Percentiles rank a stretch among this genome's conserved stretches.
These are phyloP conservation scores for Albula glossodonta DNA, from an alignment of 2,113 vertebrate species.

Conservation along the genomic window DNA sequence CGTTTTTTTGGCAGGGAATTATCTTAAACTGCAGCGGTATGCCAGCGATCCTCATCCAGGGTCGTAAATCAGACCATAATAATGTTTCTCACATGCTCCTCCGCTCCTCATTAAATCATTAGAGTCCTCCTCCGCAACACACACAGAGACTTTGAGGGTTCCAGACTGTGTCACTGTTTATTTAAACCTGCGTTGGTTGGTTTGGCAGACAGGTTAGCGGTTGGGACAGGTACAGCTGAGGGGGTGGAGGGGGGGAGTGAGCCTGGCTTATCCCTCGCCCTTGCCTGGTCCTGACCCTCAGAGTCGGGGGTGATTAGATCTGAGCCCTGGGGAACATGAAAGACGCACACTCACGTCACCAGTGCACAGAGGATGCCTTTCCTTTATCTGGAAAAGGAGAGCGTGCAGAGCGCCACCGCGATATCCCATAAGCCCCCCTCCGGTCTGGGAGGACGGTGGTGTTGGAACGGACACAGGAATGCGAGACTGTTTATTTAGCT, in stretches of 20 bases:
- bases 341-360: too few relatives aligned
- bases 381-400: too few relatives aligned
- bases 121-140: background rate
- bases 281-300: too few relatives aligned
- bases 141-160: background rate
- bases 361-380: too few relatives aligned
- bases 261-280: too few relatives aligned
- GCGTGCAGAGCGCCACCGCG: too few relatives aligned
- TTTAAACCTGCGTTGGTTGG: background rate
- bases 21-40: background rate
- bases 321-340: too few relatives aligned
- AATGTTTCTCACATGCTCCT: slow-evolving; percentile 3
- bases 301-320: too few relatives aligned
- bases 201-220: background rate
- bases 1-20: background rate
- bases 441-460: background rate
- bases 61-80: background rate
- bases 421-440: too few relatives aligned
- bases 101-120: slow-evolving; percentile 3
- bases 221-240: too few relatives aligned
- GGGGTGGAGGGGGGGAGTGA: too few relatives aligned
- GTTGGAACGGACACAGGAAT: background rate
- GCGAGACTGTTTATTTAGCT: slow-evolving; percentile 12
- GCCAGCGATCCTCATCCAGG: background rate
- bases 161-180: background rate